These are phyloP conservation scores for Drosophila albomicans DNA, from an alignment of 1,140 invertebrate species.

Conservation along the genomic window DNA sequence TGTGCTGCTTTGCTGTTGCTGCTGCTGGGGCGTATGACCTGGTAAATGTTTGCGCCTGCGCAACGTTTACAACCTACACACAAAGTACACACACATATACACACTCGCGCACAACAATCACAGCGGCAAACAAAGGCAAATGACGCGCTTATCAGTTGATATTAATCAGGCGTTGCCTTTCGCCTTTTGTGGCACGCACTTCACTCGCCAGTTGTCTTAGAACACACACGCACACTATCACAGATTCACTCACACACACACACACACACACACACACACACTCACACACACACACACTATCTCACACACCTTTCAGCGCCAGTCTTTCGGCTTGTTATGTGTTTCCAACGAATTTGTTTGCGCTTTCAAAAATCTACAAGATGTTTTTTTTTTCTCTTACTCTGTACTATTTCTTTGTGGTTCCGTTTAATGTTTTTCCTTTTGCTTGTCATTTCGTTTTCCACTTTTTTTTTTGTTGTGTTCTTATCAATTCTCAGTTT, in stretches of 20 bases:
- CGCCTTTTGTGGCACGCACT: conserved; percentile 50
- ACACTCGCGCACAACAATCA: conserved; percentile 38
- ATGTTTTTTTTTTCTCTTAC: conserved; percentile 26
- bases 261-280: conserved; percentile 10
- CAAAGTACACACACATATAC: conserved; percentile 23
- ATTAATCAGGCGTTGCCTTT: conserved; percentile 78
- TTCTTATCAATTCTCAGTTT: conserved; percentile 69
- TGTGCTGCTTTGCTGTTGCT: conserved; percentile 23
- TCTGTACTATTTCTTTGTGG: background rate
- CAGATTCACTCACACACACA: conserved; percentile 4
- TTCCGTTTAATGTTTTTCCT: conserved; percentile 28
- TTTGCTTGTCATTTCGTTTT: conserved; percentile 29
- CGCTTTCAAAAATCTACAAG: conserved; percentile 68
- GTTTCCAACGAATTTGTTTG: conserved; percentile 68
- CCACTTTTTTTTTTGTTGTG: conserved; percentile 26
- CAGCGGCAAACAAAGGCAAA: conserved; percentile 69
- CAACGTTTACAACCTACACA: conserved; percentile 72
- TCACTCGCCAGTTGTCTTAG: conserved; percentile 21
- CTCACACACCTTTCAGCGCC: conserved; percentile 63
- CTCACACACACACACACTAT: conserved; percentile 6
- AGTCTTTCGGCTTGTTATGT: conserved; percentile 39
- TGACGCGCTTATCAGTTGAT: conserved; percentile 78
- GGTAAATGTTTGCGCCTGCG: conserved; percentile 78
- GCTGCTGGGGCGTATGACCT: conserved; percentile 69
- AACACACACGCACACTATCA: conserved; percentile 24